Evolutionary conservation across 2,888 invertebrate genomes (phyloP).

Genomic region (Cheilosia pagana): DNA sequence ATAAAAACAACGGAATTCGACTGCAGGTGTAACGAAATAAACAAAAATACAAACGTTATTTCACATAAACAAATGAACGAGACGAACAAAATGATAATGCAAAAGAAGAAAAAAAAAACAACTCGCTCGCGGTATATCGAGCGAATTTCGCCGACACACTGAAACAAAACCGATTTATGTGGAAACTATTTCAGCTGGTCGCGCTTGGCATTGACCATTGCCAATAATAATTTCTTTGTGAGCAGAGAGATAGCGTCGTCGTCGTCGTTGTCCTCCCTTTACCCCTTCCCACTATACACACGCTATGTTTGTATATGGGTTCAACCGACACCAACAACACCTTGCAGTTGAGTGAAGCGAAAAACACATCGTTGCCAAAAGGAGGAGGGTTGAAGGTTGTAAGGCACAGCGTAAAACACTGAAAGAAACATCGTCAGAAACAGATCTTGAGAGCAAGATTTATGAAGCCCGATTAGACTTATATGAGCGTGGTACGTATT

Average conservation of each 20-base stretch:
- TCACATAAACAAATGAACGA: slow-evolving; percentile 6
- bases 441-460: slow-evolving; percentile 38
- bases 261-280: slow-evolving; percentile 15
- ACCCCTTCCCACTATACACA: background rate
- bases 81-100: background rate
- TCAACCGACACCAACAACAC: slow-evolving; percentile 24
- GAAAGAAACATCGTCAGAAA: slow-evolving; percentile 39
- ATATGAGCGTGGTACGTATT: slow-evolving; percentile 41
- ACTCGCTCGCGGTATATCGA: slow-evolving; percentile 57
- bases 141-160: slow-evolving; percentile 67
- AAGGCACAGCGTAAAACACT: slow-evolving; percentile 18
- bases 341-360: slow-evolving; percentile 31
- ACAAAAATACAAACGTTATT: slow-evolving; percentile 16
- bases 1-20: slow-evolving; percentile 14
- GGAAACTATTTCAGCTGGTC: slow-evolving; percentile 73
- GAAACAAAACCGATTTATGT: slow-evolving; percentile 60
- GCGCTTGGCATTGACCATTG: slow-evolving; percentile 72
- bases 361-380: slow-evolving; percentile 30
- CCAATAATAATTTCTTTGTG: slow-evolving; percentile 69
- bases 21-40: slow-evolving; percentile 33
- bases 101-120: slow-evolving; percentile 15
- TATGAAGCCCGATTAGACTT: slow-evolving; percentile 3
- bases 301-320: slow-evolving; percentile 3
- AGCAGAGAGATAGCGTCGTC: slow-evolving; percentile 45
- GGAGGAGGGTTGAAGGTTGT: slow-evolving; percentile 63